phyloP scores from a whole-genome alignment of 2,113 vertebrate species.

The Mastomys coucha region DNA sequence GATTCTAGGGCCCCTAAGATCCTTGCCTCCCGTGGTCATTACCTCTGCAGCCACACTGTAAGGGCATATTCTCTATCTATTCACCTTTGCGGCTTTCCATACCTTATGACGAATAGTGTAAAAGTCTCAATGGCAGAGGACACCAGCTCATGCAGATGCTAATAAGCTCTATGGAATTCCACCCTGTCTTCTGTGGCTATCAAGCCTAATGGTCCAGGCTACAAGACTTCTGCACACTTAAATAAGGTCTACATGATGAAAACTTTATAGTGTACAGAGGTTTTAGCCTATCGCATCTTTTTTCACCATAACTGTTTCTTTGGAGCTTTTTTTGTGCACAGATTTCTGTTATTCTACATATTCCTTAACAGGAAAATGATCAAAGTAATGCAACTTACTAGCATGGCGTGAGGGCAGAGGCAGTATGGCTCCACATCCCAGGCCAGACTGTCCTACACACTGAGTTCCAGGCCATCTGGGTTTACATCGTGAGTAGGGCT shows the following conservation, averaged over 20 bases:
- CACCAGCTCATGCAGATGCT: conserved; percentile 77
- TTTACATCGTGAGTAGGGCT: background rate
- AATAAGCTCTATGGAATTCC: conserved; percentile 81
- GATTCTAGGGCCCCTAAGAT: background rate
- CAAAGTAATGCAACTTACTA: background rate
- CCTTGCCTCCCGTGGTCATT: background rate
- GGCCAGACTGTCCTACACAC: background rate
- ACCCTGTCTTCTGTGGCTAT: conserved; percentile 75
- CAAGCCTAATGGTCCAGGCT: conserved; percentile 56
- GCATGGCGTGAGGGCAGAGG: background rate
- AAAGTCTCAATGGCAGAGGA: conserved; percentile 74
- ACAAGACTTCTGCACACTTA: conserved; percentile 83
- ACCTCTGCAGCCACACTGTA: background rate
- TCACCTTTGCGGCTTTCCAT: conserved; percentile 67
- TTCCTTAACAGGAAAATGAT: conserved; percentile 20
- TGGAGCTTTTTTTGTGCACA: conserved; percentile 55
- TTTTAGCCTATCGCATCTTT: conserved; percentile 79
- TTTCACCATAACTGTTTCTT: conserved; percentile 75
- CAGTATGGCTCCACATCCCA: background rate
- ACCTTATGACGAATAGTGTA: conserved; percentile 65
- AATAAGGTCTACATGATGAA: conserved; percentile 81
- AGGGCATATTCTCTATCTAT: background rate
- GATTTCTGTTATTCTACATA: conserved; percentile 43
- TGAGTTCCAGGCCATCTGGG: background rate
- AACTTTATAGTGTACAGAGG: conserved; percentile 69